Percentiles rank a stretch among this genome's conserved stretches.
phyloP scores from a whole-genome alignment of 1,140 invertebrate genomes.

The Drosophila nannoptera region DNA sequence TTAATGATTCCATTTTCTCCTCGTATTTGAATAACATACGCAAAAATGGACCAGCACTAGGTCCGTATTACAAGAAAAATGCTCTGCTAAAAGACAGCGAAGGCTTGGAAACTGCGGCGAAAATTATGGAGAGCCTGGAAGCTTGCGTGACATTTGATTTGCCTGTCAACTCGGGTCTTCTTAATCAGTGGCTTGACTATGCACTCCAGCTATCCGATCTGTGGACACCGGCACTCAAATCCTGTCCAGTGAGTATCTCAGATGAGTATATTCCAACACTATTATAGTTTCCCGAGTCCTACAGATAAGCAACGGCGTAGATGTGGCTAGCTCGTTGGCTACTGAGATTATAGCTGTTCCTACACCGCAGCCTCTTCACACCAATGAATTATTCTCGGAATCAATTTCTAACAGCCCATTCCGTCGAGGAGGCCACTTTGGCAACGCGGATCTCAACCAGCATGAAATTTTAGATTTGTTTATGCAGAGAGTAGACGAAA shows the following conservation, averaged over 20 bases:
- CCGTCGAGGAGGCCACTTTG: slow-evolving; percentile 51
- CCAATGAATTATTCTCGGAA: slow-evolving; percentile 74
- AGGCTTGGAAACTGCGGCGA: slow-evolving; percentile 87
- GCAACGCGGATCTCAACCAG: slow-evolving; percentile 53
- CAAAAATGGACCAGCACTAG: slow-evolving; percentile 85
- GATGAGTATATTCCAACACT: not conserved
- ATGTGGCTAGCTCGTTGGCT: slow-evolving; percentile 86
- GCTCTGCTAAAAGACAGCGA: slow-evolving; percentile 90
- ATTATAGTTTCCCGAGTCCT: not conserved
- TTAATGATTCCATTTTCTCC: slow-evolving; percentile 92
- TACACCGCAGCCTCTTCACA: slow-evolving; percentile 77
- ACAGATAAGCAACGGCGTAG: slow-evolving; percentile 81
- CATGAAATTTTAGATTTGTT: slow-evolving; percentile 69
- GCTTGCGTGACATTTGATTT: slow-evolving; percentile 88
- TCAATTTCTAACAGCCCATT: slow-evolving; percentile 78
- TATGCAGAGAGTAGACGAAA: slow-evolving; percentile 72
- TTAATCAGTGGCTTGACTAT: slow-evolving; percentile 94
- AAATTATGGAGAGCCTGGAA: slow-evolving; percentile 88
- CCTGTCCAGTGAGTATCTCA: slow-evolving; percentile 81
- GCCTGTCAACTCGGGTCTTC: slow-evolving; percentile 90
- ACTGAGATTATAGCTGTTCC: slow-evolving; percentile 79
- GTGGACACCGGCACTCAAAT: slow-evolving; percentile 88
- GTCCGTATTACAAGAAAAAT: slow-evolving; percentile 87
- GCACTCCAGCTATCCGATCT: slow-evolving; percentile 91
- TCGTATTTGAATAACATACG: slow-evolving; percentile 91